A percentile compares a stretch with the other conserved stretches of the same genome.
These are phyloP conservation scores for Eupithecia inturbata DNA, from an alignment of 2,888 invertebrate species.

Conservation along the genomic window DNA sequence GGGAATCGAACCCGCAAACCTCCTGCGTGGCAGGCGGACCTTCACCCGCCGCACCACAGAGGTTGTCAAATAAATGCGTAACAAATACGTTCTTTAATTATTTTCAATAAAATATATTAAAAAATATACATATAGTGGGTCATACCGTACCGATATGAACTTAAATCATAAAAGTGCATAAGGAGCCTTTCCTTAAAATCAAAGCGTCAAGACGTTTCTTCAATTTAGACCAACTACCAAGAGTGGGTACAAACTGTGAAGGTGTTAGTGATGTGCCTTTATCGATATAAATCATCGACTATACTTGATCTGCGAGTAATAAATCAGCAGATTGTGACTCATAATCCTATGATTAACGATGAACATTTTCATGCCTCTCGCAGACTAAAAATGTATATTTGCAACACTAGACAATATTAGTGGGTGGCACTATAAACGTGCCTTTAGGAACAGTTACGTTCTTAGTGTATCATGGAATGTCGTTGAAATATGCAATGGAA, in stretches of 20 bases:
- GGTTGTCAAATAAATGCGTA: too few relatives aligned
- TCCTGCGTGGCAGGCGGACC: too few relatives aligned
- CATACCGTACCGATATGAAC: too few relatives aligned
- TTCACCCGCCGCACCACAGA: too few relatives aligned
- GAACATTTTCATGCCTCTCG: slow-evolving; percentile 37
- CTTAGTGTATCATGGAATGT: neutral
- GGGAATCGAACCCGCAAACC: too few relatives aligned
- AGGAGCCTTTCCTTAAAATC: neutral
- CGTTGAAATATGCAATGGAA: neutral
- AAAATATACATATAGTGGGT: too few relatives aligned
- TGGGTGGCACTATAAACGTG: slow-evolving; percentile 26
- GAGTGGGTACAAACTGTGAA: slow-evolving; percentile 6
- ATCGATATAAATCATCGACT: slow-evolving; percentile 50
- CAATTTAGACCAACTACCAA: neutral
- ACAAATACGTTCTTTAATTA: too few relatives aligned
- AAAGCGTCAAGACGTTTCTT: neutral
- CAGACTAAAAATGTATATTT: slow-evolving; percentile 41
- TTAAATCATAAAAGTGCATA: too few relatives aligned
- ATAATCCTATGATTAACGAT: slow-evolving; percentile 44
- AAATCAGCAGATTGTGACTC: slow-evolving; percentile 39
- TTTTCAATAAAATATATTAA: too few relatives aligned
- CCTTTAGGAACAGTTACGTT: slow-evolving; percentile 12
- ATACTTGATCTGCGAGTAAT: slow-evolving; percentile 27
- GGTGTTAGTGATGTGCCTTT: slow-evolving; percentile 52
- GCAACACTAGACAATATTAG: slow-evolving; percentile 30